Conservation (phyloP, 2,113 vertebrate species). For the Ceuthmochares aereus region DNA sequence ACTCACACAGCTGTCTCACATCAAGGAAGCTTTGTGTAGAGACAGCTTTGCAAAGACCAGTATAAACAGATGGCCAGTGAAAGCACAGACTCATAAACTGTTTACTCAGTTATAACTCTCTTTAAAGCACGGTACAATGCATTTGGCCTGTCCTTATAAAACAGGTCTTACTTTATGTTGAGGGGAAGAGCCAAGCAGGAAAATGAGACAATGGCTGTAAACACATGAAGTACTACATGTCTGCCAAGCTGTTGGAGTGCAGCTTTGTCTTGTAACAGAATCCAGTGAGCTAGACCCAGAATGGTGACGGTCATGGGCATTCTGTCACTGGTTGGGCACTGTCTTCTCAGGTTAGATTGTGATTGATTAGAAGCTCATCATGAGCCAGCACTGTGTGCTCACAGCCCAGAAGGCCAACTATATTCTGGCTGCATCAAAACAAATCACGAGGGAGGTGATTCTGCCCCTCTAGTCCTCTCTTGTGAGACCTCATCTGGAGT, state of each 20-base stretch:
- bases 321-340: no score
- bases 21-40: not conserved
- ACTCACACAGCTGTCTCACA: not conserved
- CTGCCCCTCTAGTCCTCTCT: no score
- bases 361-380: no score
- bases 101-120: not conserved
- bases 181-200: not conserved
- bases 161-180: fast-evolving
- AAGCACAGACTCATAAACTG: not conserved
- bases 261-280: not conserved
- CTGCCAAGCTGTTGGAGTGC: not conserved
- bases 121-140: fast-evolving
- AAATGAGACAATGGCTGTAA: no score
- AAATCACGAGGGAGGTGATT: no score
- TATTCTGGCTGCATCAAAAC: no score
- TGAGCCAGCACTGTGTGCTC: no score
- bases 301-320: no score
- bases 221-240: no score
- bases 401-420: no score
- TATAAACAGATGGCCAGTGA: not conserved
- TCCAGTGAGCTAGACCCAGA: fast-evolving
- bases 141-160: not conserved
- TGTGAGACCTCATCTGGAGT: no score
- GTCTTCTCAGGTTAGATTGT: no score
- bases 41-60: not conserved